A percentile compares a stretch with the other conserved stretches of the same genome.
These are phyloP conservation scores for Gisinianus flammeolus DNA, from an alignment of 2,888 invertebrate species.

Conservation along the genomic window DNA sequence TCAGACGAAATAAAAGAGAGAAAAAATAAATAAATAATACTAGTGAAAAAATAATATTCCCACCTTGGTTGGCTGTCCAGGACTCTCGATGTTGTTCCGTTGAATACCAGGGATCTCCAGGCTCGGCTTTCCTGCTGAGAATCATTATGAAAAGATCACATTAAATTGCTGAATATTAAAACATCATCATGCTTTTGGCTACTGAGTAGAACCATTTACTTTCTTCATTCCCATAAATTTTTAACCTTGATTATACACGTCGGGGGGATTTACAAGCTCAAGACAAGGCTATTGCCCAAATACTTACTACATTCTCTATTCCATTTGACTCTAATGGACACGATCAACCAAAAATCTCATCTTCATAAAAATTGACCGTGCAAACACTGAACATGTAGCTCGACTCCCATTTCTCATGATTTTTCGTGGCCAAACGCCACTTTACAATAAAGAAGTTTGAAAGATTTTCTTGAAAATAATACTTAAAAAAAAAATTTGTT, in stretches of 20 bases:
- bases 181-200: conserved; percentile 53
- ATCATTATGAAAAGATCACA: conserved; percentile 51
- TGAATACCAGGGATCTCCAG: conserved; percentile 50
- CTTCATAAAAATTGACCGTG: conserved; percentile 41
- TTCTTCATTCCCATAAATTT: conserved; percentile 47
- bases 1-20: not conserved
- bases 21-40: not conserved
- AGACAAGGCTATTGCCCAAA: conserved; percentile 15
- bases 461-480: not conserved
- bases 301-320: conserved; percentile 5
- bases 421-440: conserved; percentile 37
- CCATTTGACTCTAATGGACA: conserved; percentile 36
- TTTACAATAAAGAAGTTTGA: conserved; percentile 18
- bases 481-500: not conserved
- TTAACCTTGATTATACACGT: conserved; percentile 37
- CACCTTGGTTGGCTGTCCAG: conserved; percentile 54
- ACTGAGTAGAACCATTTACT: conserved; percentile 45
- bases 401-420: conserved; percentile 41
- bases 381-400: conserved; percentile 37
- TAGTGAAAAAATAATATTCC: conserved; percentile 32
- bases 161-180: conserved; percentile 54
- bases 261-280: conserved; percentile 38
- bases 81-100: conserved; percentile 50
- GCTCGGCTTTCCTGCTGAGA: conserved; percentile 53
- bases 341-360: conserved; percentile 39